These are phyloP conservation scores for Drosophila putrida DNA, from an alignment of 2,888 invertebrate species.

Conservation along the genomic window DNA sequence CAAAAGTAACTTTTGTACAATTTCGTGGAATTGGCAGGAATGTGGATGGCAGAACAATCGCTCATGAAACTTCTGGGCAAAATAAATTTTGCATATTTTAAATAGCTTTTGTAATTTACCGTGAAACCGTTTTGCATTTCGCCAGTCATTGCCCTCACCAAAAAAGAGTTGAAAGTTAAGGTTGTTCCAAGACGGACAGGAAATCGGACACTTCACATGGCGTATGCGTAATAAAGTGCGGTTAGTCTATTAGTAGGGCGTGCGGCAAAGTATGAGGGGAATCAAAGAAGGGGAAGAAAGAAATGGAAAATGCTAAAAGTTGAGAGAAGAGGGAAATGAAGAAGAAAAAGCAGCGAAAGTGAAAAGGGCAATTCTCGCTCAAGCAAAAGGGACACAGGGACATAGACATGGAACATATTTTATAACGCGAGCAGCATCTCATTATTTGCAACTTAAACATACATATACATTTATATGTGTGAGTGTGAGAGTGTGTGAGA, in stretches of 20 bases:
- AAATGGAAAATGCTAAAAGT: neutral
- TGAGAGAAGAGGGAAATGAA: neutral
- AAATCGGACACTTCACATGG: slow-evolving; percentile 15
- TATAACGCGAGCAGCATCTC: slow-evolving; percentile 38
- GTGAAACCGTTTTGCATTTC: slow-evolving; percentile 3
- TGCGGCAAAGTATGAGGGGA: neutral
- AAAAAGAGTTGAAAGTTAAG: neutral
- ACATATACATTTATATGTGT: slow-evolving; percentile 1
- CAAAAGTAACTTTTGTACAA: neutral
- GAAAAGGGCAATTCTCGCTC: slow-evolving; percentile 2
- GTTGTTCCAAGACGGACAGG: neutral
- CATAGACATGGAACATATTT: slow-evolving; percentile 17
- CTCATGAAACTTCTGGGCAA: neutral
- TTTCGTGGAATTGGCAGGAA: neutral
- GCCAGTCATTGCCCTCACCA: neutral
- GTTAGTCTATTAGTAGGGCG: slow-evolving; percentile 17
- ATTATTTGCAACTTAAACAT: slow-evolving; percentile 34
- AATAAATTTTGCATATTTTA: slow-evolving; percentile 7
- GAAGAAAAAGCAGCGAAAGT: neutral
- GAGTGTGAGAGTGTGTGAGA: neutral
- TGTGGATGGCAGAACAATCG: too few relatives aligned
- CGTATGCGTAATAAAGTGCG: slow-evolving; percentile 39
- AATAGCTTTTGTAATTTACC: neutral
- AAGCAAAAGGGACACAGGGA: neutral
- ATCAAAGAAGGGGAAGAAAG: neutral